phyloP scores from a whole-genome alignment of 2,888 invertebrate species.

The Steromphala cineraria region DNA sequence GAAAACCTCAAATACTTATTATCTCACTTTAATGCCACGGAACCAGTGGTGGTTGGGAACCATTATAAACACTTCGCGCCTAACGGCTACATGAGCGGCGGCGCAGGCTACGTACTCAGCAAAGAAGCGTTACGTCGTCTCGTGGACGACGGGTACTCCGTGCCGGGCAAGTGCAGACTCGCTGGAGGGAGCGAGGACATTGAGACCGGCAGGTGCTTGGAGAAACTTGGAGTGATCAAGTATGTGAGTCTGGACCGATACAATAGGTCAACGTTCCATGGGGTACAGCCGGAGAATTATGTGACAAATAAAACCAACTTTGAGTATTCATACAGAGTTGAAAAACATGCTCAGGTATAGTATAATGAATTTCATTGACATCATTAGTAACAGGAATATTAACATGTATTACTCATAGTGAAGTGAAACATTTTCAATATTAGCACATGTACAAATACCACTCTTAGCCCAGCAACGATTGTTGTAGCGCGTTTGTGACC shows the following conservation, averaged over 20 bases:
- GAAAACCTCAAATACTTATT: conserved; percentile 95
- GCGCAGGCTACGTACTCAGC: conserved; percentile 86
- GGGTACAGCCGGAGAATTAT: neutral
- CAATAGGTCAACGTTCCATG: neutral
- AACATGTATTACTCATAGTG: too few species aligned
- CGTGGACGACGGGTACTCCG: conserved; percentile 84
- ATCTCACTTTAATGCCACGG: conserved; percentile 82
- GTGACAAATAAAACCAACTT: neutral
- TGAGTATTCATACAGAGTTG: too few species aligned
- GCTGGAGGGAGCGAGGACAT: conserved; percentile 83
- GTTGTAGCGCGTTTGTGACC: too few species aligned
- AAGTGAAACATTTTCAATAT: too few species aligned
- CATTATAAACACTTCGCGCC: conserved; percentile 59
- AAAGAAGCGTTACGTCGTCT: conserved; percentile 85
- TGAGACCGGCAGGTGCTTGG: conserved; percentile 92
- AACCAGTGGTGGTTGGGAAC: conserved; percentile 86
- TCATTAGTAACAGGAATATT: too few species aligned
- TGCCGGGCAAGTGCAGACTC: conserved; percentile 82
- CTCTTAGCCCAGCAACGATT: too few species aligned
- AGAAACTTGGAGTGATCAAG: conserved; percentile 88
- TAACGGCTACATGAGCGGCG: conserved; percentile 77
- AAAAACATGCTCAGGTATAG: neutral
- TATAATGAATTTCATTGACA: too few species aligned
- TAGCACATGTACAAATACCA: too few species aligned
- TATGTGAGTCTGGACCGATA: conserved; percentile 74